A percentile compares a stretch with the other conserved stretches of the same genome.
Conservation (phyloP, 2,888 invertebrate species). For the Aspidiotus rigidus region DNA sequence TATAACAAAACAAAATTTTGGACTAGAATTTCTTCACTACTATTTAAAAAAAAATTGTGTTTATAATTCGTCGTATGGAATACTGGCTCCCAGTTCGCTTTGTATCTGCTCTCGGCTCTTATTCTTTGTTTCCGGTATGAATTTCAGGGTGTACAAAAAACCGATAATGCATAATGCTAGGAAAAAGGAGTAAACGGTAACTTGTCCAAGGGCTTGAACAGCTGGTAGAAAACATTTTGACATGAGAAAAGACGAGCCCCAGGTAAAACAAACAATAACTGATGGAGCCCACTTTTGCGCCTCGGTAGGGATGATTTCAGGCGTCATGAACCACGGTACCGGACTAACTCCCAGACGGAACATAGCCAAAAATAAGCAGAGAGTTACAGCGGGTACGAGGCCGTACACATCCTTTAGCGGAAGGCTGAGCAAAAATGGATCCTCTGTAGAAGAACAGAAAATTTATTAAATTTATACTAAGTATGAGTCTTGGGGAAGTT, state of each 20-base stretch:
- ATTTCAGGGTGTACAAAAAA: slow-evolving; percentile 35
- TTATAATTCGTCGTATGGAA: slow-evolving; percentile 1
- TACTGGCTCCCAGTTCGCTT: slow-evolving; percentile 13
- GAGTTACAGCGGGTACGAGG: slow-evolving; percentile 43
- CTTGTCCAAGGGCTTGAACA: slow-evolving; percentile 40
- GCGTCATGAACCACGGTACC: slow-evolving; percentile 45
- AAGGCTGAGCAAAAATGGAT: neutral
- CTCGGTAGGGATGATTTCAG: slow-evolving; percentile 40
- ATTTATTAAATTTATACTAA: neutral
- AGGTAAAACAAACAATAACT: slow-evolving; percentile 43
- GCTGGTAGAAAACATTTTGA: slow-evolving; percentile 52
- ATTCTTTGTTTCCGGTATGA: slow-evolving; percentile 39
- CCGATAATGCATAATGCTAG: slow-evolving; percentile 35
- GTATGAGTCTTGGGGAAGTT: neutral
- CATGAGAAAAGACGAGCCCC: slow-evolving; percentile 42
- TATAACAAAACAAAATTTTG: neutral
- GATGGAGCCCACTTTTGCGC: slow-evolving; percentile 43
- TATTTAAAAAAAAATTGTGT: neutral
- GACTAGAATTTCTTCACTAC: neutral
- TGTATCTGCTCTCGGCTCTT: slow-evolving; percentile 37
- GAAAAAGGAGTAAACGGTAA: slow-evolving; percentile 36
- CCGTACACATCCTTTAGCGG: slow-evolving; percentile 33
- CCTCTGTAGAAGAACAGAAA: neutral
- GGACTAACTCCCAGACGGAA: slow-evolving; percentile 45
- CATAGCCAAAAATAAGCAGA: slow-evolving; percentile 42